Conservation (phyloP, 2,797 vertebrate genomes). For the Triplophysa yarkandensis region DNA sequence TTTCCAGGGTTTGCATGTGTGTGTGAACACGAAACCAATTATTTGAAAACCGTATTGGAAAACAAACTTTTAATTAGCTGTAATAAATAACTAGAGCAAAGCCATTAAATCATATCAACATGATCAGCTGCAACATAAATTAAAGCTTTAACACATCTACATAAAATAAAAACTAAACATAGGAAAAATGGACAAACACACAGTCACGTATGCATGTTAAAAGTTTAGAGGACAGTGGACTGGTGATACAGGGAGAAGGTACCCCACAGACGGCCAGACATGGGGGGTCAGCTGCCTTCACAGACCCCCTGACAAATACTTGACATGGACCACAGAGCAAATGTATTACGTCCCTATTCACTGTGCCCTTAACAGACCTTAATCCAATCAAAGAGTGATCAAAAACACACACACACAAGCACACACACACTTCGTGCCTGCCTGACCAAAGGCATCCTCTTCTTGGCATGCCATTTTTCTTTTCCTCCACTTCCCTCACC, state of each 20-base stretch:
- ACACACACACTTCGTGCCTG: constrained; percentile 27
- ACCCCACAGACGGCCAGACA: constrained; percentile 52
- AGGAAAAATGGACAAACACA: constrained; percentile 31
- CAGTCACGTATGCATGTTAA: constrained; percentile 34
- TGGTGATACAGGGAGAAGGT: constrained; percentile 41
- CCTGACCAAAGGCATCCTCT: constrained; percentile 51
- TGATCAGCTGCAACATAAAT: constrained; percentile 3
- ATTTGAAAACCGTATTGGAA: not conserved
- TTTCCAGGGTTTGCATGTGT: not conserved
- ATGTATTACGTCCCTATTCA: constrained; percentile 57
- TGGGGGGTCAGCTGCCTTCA: constrained; percentile 59
- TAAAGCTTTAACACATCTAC: constrained; percentile 1
- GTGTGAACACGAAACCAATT: not conserved
- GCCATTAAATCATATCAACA: constrained; percentile 10
- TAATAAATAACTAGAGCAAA: not conserved
- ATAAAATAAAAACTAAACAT: constrained; percentile 16
- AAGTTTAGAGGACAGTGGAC: constrained; percentile 56
- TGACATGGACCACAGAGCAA: constrained; percentile 50
- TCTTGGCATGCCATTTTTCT: constrained; percentile 25
- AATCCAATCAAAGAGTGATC: constrained; percentile 61
- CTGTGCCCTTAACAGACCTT: constrained; percentile 42
- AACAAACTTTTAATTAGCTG: constrained; percentile 10
- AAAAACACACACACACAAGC: constrained; percentile 24
- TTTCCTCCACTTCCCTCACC: constrained; percentile 24
- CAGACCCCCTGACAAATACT: constrained; percentile 59